Base-by-base conservation (phyloP, 2,113 vertebrate genomes). In the Nannobrachium achirus region DNA sequence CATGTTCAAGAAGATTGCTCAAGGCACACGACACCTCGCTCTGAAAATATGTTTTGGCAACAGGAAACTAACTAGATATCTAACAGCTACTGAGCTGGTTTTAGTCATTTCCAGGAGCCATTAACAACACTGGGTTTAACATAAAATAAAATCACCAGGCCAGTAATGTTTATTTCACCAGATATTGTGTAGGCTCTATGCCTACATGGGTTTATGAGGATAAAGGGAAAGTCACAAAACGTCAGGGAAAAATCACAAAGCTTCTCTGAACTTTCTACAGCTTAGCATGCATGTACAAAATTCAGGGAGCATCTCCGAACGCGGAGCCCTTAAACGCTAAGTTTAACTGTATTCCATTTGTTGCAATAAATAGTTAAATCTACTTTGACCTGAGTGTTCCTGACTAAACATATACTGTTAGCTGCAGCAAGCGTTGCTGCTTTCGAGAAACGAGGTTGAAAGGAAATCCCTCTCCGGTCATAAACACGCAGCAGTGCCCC, bases 361-460 rank as follows among this genome's bases (percentile, higher is more conserved):
- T n/a, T n/a, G n/a, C n/a, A n/a, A n/a, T n/a, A n/a, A n/a, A n/a
- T n/a, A n/a, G n/a, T n/a, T n/a, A n/a, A n/a, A n/a, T n/a, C n/a
- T n/a, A n/a, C n/a, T n/a, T n/a, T n/a, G n/a, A n/a, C n/a, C n/a
- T n/a, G n/a, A n/a, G n/a, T n/a, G n/a, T n/a, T n/a, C n/a, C n/a
- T n/a, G n/a, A n/a, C n/a, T n/a, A n/a, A n/a, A n/a, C n/a, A n/a
- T n/a, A n/a, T n/a, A n/a, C n/a, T n/a, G 7, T 7, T 42, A 8
- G 40, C 38, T 20, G 44, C 4, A 16, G 11, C 20, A 53, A 53
- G 18, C 50, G 60, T 7, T 72, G 69, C 76, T 72, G 69, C 76
- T 80, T 80, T 83, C 2, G 1, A 75, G 59, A 80, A 73, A 77
- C 25, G 55, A 41, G n/a, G n/a, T n/a, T 50, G 53, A 33, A 62